Evolutionary conservation across 2,113 vertebrate species (phyloP).

Genomic region (Mesitornis unicolor): DNA sequence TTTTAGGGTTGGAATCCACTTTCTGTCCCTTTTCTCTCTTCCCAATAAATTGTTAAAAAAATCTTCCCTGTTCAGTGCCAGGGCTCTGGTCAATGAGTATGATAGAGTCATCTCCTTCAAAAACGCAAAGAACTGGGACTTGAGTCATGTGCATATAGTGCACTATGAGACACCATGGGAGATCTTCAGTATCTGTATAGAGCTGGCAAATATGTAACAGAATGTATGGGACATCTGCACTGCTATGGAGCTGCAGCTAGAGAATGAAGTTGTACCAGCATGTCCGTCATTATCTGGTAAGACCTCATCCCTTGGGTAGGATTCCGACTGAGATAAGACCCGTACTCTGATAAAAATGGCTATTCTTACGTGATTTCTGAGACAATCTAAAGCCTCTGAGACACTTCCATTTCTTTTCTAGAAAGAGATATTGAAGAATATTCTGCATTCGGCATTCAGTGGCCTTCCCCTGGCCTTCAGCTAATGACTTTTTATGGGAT

Average conservation of each 20-base stretch:
- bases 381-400: background rate
- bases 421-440: background rate
- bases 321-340: background rate
- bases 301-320: background rate
- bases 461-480: background rate
- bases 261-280: background rate
- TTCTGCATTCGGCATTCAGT: background rate
- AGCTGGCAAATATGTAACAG: background rate
- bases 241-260: background rate
- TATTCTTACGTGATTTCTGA: background rate
- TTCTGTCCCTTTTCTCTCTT: background rate
- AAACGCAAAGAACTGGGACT: background rate
- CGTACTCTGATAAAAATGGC: background rate
- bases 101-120: background rate
- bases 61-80: background rate
- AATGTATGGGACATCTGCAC: background rate
- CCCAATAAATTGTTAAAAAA: background rate
- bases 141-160: background rate
- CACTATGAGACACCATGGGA: background rate
- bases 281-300: background rate
- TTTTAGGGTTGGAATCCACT: background rate
- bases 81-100: background rate
- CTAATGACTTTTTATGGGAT: background rate
- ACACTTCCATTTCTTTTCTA: background rate
- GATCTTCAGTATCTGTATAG: background rate